Conservation (phyloP, 2,888 invertebrate genomes). For the Hedychridium roseum region DNA sequence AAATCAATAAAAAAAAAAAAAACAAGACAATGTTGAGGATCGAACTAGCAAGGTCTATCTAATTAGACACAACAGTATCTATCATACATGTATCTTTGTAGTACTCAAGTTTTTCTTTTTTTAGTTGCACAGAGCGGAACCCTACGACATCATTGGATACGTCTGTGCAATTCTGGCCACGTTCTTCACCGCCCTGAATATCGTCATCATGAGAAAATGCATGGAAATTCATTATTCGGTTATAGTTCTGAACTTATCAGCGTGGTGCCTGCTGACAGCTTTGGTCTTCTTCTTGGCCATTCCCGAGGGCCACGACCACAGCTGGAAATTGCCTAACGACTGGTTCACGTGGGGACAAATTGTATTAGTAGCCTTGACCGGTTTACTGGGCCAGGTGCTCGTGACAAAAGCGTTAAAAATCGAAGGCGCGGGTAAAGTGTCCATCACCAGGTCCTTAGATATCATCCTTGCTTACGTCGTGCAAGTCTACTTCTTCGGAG, state of each 20-base stretch:
- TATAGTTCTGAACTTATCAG: constrained; percentile 61
- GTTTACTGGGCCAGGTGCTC: constrained; percentile 62
- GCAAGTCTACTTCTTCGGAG: constrained; percentile 62
- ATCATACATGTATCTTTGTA: too few species aligned
- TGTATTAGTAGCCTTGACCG: constrained; percentile 54
- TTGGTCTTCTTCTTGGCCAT: constrained; percentile 49
- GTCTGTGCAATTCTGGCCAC: constrained; percentile 62
- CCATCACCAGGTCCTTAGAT: constrained; percentile 64
- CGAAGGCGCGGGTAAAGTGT: constrained; percentile 65
- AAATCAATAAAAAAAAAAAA: not conserved
- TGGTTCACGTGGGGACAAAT: constrained; percentile 55
- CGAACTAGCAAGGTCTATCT: too few species aligned
- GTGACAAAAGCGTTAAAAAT: constrained; percentile 63
- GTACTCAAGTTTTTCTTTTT: not conserved
- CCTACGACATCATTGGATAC: constrained; percentile 62
- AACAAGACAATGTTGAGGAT: too few species aligned
- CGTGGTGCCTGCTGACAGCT: constrained; percentile 60
- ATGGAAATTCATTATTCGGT: constrained; percentile 64
- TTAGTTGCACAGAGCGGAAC: constrained; percentile 45
- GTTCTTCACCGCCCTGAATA: constrained; percentile 64
- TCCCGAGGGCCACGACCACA: constrained; percentile 41
- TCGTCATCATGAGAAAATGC: constrained; percentile 65
- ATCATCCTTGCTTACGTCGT: constrained; percentile 64
- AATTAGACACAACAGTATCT: too few species aligned
- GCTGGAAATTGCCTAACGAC: constrained; percentile 45